Evolutionary conservation across 2,888 invertebrate genomes (phyloP).

Genomic region (Drosophila colorata): DNA sequence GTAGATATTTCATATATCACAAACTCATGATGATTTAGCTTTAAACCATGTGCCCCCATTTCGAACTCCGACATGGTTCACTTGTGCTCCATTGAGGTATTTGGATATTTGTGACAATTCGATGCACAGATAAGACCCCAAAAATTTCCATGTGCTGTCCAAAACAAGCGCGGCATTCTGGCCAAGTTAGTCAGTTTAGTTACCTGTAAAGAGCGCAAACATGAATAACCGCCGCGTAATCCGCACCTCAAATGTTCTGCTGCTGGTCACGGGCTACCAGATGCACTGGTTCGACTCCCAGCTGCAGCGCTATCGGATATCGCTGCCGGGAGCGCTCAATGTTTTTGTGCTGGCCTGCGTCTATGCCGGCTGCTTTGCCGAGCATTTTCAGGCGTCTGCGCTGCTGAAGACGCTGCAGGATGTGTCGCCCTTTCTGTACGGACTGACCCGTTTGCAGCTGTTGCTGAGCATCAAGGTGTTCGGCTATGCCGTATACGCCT

Average conservation of each 20-base stretch:
- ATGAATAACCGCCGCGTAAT: slow-evolving; percentile 59
- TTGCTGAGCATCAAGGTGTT: slow-evolving; percentile 73
- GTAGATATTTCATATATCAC: neutral
- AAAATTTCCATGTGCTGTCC: slow-evolving; percentile 8
- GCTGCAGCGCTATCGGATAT: slow-evolving; percentile 50
- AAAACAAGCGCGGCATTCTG: neutral
- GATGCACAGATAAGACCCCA: slow-evolving; percentile 49
- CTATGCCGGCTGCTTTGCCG: slow-evolving; percentile 70
- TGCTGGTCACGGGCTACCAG: slow-evolving; percentile 60
- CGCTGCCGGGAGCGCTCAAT: slow-evolving; percentile 39
- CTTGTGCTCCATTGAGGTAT: slow-evolving; percentile 13
- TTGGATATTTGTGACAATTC: slow-evolving; percentile 29
- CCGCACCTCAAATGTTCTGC: slow-evolving; percentile 51
- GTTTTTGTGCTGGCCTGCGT: slow-evolving; percentile 44
- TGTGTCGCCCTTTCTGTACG: slow-evolving; percentile 73
- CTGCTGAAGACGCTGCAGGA: slow-evolving; percentile 66
- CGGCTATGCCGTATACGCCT: slow-evolving; percentile 65
- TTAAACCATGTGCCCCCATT: neutral
- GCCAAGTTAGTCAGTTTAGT: slow-evolving; percentile 19
- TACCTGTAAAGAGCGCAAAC: neutral
- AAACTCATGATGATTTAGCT: neutral
- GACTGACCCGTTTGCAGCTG: slow-evolving; percentile 70
- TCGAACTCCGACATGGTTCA: slow-evolving; percentile 33
- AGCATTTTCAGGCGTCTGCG: slow-evolving; percentile 73
- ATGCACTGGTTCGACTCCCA: slow-evolving; percentile 57